Evolutionary conservation across 2,797 vertebrate species (phyloP), one percentile per base, ranked within the genome.

Genomic region (Dicrostonyx torquatus): DNA sequence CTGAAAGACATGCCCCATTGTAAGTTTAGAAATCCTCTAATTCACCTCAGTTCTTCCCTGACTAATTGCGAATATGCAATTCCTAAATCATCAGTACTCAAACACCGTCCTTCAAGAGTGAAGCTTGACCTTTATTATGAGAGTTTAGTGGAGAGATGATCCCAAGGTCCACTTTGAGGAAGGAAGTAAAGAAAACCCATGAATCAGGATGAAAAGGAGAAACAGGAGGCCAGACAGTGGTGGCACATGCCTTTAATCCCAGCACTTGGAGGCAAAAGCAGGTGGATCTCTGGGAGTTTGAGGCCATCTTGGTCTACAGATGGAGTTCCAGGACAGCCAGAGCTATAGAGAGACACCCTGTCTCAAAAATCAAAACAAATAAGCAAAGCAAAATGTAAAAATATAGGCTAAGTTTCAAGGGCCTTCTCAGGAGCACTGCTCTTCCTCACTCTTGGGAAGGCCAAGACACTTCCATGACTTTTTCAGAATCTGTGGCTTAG

Each of bases 101-200:
- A 90, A 96, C 80, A 78, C 34, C 75, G 0, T 60, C n/a, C 73
- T 94, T 85, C 55, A 11, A n/a, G 48, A 93, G 58, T 79, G 62
- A 68, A 82, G 24, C 60, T 78, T 58, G 90, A 17, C 18, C 37
- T 31, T 43, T 48, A 31, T 85, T 75, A 83, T 4, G 9, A 70
- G 40, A 88, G 34, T 86, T 87, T 26, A 72, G 4, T 34, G 34
- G 15, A 12, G 50, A 72, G 53, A 80, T 79, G 45, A 45, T 68
- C 12, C 37, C 15, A 29, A 93, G 79, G 60, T 34, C 7, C 88
- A 31, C 68, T 95, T 89, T 88, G 62, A 94, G 22, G 5, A 12
- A 85, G 66, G 62, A 91, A 95, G 88, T 76, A 43, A 88, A 88
- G 64, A 82, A 90, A 95, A 89, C 70, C 72, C 80, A 13, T n/a